Percentiles rank a stretch among this genome's conserved stretches.
These are phyloP conservation scores for Numida meleagris DNA, from an alignment of 2,113 vertebrate genomes.

Conservation along the genomic window DNA sequence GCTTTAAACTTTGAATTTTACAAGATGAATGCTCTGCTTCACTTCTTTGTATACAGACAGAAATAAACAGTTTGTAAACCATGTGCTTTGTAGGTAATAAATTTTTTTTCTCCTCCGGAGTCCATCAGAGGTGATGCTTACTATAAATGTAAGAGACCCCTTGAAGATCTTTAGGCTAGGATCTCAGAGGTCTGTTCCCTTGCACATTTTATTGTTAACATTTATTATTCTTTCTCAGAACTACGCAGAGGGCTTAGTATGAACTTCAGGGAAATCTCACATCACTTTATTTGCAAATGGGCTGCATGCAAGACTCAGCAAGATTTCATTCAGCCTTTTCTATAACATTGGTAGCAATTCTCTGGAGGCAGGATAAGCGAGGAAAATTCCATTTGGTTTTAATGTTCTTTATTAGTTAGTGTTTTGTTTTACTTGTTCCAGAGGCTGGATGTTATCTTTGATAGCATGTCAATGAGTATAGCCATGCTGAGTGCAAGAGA, in stretches of 20 bases:
- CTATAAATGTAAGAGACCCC: not conserved
- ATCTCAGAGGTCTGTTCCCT: not conserved
- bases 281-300: not conserved
- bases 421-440: conserved; percentile 5
- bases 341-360: not conserved
- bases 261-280: not conserved
- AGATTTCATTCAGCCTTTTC: conserved; percentile 10
- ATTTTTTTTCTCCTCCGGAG: not conserved
- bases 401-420: not conserved
- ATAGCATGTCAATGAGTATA: not conserved
- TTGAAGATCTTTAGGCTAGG: not conserved
- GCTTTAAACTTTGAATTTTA: not conserved
- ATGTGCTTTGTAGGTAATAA: not conserved
- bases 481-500: not conserved
- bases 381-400: conserved; percentile 10
- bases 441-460: not conserved
- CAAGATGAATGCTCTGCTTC: not conserved
- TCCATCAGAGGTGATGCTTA: not conserved
- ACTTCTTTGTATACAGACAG: not conserved
- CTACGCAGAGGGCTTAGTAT: not conserved
- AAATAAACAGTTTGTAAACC: not conserved
- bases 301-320: not conserved
- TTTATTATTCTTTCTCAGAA: conserved; percentile 12
- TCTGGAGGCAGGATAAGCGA: not conserved
- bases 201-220: not conserved